phyloP scores from a whole-genome alignment of 2,888 invertebrate genomes.

The Pristionchus entomophagus region DNA sequence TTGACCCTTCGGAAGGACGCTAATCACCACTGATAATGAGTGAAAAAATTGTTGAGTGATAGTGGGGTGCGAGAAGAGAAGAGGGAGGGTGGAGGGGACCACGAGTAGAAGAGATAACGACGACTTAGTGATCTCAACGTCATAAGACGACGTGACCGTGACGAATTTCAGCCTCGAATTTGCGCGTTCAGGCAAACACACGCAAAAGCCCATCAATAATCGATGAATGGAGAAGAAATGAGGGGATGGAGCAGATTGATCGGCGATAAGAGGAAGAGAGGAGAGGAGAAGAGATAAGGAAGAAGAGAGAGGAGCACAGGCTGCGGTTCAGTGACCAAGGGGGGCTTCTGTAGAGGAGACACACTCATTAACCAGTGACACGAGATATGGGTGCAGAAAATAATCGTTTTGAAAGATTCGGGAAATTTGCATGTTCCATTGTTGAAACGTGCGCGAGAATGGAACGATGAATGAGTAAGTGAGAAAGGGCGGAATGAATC shows the following conservation, averaged over 20 bases:
- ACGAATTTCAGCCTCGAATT: background rate
- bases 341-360: no score
- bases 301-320: background rate
- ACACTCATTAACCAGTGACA: no score
- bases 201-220: constrained; percentile 39
- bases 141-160: background rate
- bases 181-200: constrained; percentile 1
- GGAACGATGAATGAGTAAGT: background rate
- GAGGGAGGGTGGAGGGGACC: background rate
- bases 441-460: no score
- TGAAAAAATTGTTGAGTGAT: background rate
- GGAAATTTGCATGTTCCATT: no score
- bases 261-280: background rate
- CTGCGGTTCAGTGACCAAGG: constrained; percentile 15
- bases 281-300: background rate
- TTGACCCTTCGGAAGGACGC: constrained; percentile 17
- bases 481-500: background rate
- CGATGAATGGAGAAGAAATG: background rate
- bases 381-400: no score
- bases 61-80: background rate
- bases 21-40: constrained; percentile 28
- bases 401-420: no score
- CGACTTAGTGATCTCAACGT: background rate
- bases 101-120: background rate
- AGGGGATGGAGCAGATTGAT: constrained; percentile 9